Percentiles rank a stretch among this genome's conserved stretches.
Evolutionary conservation across 2,113 vertebrate species (phyloP).

Genomic region (Muntiacus reevesi): DNA sequence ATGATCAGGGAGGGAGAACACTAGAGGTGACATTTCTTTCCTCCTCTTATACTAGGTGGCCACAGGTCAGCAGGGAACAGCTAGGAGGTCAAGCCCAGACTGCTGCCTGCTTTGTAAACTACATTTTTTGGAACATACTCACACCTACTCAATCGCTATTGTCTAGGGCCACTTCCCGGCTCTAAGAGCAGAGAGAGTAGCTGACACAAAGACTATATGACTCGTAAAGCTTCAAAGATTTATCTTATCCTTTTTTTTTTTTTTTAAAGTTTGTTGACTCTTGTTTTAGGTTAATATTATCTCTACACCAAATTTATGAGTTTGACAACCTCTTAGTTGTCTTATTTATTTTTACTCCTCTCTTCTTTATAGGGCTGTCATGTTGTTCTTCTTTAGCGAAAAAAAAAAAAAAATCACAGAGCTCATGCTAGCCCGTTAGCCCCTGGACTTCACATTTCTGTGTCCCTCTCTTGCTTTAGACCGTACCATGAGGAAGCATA

Average conservation of each 20-base stretch:
- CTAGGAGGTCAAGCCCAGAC: not conserved
- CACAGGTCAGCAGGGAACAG: not conserved
- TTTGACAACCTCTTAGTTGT: not conserved
- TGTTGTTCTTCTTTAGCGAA: not conserved
- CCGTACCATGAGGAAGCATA: not conserved
- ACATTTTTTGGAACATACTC: not conserved
- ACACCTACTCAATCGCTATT: not conserved
- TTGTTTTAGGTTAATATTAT: not conserved
- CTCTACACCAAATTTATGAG: not conserved
- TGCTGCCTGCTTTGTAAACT: not conserved
- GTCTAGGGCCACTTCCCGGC: not conserved
- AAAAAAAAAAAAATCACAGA: not conserved
- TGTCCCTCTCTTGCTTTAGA: not conserved
- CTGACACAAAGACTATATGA: rapidly evolving
- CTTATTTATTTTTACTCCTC: not conserved
- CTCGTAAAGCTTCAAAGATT: not conserved
- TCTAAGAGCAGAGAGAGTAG: not conserved
- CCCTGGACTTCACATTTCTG: not conserved
- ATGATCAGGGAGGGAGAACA: not conserved
- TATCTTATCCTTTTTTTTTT: not conserved
- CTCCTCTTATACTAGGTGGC: not conserved
- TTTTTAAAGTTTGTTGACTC: not conserved
- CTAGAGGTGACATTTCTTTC: not conserved
- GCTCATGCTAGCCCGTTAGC: rapidly evolving
- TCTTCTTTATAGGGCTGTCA: not conserved